These are phyloP conservation scores for Drosophila tsacasi DNA, from an alignment of 1,140 invertebrate species.

Conservation along the genomic window DNA sequence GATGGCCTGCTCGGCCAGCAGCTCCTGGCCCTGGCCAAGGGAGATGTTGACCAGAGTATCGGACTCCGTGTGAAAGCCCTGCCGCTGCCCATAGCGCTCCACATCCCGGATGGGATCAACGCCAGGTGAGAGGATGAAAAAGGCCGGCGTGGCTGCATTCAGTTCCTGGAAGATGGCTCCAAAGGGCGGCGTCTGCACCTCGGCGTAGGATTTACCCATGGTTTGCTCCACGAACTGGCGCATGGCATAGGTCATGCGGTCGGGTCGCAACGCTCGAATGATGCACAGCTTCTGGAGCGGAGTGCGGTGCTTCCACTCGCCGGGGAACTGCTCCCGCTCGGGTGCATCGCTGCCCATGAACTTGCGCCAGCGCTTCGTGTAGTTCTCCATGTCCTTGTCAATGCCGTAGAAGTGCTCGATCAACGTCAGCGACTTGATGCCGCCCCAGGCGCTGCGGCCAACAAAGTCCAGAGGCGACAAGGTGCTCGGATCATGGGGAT, in stretches of 20 bases:
- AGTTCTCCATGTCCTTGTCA: conserved; percentile 97
- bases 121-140: conserved; percentile 98
- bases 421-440: conserved; percentile 91
- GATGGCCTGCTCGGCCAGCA: conserved; percentile 94
- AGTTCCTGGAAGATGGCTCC: conserved; percentile 95
- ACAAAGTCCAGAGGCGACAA: conserved; percentile 94
- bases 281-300: conserved; percentile 96
- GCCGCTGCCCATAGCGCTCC: conserved; percentile 90
- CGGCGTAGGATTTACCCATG: conserved; percentile 93
- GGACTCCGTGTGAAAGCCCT: conserved; percentile 92
- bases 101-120: conserved; percentile 97
- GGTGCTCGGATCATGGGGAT: conserved; percentile 89
- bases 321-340: conserved; percentile 97
- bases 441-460: conserved; percentile 93
- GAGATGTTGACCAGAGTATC: conserved; percentile 97
- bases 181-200: conserved; percentile 92
- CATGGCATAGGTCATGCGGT: conserved; percentile 86
- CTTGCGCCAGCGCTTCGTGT: conserved; percentile 96
- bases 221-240: conserved; percentile 93
- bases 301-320: conserved; percentile 98
- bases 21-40: conserved; percentile 97
- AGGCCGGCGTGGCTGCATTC: conserved; percentile 93
- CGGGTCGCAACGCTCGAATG: conserved; percentile 94
- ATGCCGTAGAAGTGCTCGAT: conserved; percentile 95
- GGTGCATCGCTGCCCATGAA: conserved; percentile 96